Conservation (phyloP, 2,888 invertebrate genomes). For the Callosobruchus maculatus region DNA sequence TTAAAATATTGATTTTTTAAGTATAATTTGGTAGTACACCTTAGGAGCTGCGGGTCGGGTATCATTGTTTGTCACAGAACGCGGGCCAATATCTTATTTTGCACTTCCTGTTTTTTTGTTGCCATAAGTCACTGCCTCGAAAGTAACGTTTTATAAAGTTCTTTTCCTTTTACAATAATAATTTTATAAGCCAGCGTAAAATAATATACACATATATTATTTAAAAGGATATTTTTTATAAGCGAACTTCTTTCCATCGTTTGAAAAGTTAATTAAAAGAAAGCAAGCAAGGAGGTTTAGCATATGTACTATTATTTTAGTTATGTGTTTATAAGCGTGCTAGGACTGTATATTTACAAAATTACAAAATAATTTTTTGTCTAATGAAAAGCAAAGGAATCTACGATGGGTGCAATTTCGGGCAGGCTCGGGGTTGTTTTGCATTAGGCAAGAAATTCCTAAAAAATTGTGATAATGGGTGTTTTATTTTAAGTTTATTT, state of each 20-base stretch:
- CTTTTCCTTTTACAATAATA: background rate
- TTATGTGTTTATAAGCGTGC: constrained; percentile 19
- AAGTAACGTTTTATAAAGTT: background rate
- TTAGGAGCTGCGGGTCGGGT: background rate
- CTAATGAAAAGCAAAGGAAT: constrained; percentile 5
- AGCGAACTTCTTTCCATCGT: constrained; percentile 4
- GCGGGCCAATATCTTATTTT: background rate
- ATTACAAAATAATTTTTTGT: constrained; percentile 23
- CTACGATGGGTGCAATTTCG: constrained; percentile 8
- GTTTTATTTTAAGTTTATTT: constrained; percentile 29
- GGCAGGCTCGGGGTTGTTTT: constrained; percentile 8
- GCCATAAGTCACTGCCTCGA: background rate
- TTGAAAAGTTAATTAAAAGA: constrained; percentile 1
- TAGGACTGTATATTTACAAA: constrained; percentile 21
- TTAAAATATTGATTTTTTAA: background rate
- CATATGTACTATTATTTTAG: constrained; percentile 13
- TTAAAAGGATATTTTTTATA: constrained; percentile 5
- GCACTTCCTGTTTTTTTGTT: background rate
- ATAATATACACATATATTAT: background rate
- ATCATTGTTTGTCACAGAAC: background rate
- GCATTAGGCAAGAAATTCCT: constrained; percentile 23
- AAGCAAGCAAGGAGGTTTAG: constrained; percentile 5
- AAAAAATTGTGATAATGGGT: constrained; percentile 37
- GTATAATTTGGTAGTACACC: background rate
- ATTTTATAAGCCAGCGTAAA: background rate